Evolutionary conservation across 2,797 vertebrate species (phyloP), one percentile per base, ranked within the genome.

Genomic region (Aulostomus chinensis): DNA sequence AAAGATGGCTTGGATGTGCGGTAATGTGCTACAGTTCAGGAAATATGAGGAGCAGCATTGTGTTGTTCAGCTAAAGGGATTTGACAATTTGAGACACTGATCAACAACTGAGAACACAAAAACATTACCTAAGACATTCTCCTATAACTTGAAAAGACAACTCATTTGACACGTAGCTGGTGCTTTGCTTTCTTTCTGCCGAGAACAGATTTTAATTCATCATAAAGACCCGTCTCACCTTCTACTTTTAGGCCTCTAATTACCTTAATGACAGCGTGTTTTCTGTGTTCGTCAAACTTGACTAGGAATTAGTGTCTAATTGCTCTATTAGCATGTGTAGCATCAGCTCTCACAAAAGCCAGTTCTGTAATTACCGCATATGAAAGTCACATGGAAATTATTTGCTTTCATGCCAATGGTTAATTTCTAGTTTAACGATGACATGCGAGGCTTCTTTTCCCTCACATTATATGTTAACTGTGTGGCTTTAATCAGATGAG

Each of bases 211-310:
- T 24, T 4, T 24, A 24, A 24, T 24, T 24, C 22, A 24, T 24
- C 22, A 55, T 17, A 24, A 48, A 55, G 30, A 49, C 51, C 18
- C 4, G 13, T 41, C 24, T 38, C 10, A 35, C 20, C 37, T 20
- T 39, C 46, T 22, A 49, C 38, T 76, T 65, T 21, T 54, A 47
- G 58, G 29, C 20, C 49, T 30, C 73, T 81, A 86, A 86, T 78
- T 75, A 36, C 55, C 73, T 88, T 78, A 87, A 86, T 86, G 84
- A 82, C 73, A 64, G 66, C 74, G 56, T 81, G 83, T 87, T 88
- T 85, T 74, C 48, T 58, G 18, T 71, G 83, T 87, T 88, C 86
- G 78, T 73, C 63, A 52, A 59, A 62, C 76, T 86, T 73, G 83
- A 82, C 70, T 84, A 71, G 74, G 85, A 87, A 86, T 84, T 51